Conservation (phyloP, 2,113 vertebrate genomes). For the Paradisaea rubra region DNA sequence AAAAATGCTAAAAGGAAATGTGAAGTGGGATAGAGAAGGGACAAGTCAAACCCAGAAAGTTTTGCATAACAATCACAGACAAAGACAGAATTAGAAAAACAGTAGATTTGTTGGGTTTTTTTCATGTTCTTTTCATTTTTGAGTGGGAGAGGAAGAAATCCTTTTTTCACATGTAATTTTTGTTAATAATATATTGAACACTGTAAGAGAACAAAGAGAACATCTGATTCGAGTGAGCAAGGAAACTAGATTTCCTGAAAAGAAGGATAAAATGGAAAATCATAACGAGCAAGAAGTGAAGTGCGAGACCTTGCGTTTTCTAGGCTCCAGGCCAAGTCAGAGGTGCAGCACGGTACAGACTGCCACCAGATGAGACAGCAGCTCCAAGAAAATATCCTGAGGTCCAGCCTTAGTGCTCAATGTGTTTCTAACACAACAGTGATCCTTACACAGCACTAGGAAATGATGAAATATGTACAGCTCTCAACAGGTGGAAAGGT, state of each 20-base stretch:
- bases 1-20: not conserved
- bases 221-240: not conserved
- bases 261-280: not conserved
- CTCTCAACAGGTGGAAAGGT: not conserved
- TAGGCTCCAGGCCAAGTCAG: not conserved
- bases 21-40: not conserved
- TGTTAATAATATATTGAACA: not conserved
- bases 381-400: not conserved
- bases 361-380: not conserved
- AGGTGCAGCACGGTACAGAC: not conserved
- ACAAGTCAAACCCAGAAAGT: not conserved
- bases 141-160: not conserved
- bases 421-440: not conserved
- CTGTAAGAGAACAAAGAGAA: not conserved
- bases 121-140: not conserved
- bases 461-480: not conserved
- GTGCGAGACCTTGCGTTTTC: not conserved
- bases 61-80: not conserved
- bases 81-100: not conserved
- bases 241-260: not conserved
- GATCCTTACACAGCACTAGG: not conserved
- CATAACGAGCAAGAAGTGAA: not conserved
- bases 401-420: not conserved
- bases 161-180: not conserved
- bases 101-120: fast-evolving